Conservation (phyloP, 2,113 vertebrate species). For the Bettongia penicillata region DNA sequence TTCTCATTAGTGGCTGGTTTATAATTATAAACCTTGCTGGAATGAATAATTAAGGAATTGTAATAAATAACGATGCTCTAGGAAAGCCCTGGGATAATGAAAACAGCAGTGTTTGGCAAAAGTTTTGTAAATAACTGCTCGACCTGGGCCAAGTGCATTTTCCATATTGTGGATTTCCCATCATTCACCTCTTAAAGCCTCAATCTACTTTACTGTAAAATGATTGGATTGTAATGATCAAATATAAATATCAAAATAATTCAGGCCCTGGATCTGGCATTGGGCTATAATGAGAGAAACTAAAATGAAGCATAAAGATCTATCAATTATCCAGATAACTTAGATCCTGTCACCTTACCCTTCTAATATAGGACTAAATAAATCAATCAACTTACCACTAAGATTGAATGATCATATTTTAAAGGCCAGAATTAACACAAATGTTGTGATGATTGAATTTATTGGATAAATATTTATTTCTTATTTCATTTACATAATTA, state of each 20-base stretch:
- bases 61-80: slow-evolving; percentile 76
- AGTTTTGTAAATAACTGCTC: slow-evolving; percentile 63
- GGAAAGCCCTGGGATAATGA: slow-evolving; percentile 66
- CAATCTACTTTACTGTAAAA: neutral
- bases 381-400: neutral
- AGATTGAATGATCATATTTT: neutral
- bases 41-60: slow-evolving; percentile 81
- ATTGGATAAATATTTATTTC: neutral
- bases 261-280: slow-evolving; percentile 10
- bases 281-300: neutral
- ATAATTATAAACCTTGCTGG: slow-evolving; percentile 82
- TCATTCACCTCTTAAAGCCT: neutral
- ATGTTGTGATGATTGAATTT: neutral
- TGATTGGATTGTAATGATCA: slow-evolving; percentile 13
- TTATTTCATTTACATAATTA: neutral
- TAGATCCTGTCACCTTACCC: neutral
- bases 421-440: neutral
- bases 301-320: neutral
- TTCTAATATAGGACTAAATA: neutral
- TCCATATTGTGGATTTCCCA: neutral
- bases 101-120: slow-evolving; percentile 49
- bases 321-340: neutral
- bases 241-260: slow-evolving; percentile 25
- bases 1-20: slow-evolving; percentile 79
- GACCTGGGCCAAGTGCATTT: slow-evolving; percentile 24